Base-by-base conservation (phyloP, 2,888 invertebrate species). In the Tryphoninae sp. region DNA sequence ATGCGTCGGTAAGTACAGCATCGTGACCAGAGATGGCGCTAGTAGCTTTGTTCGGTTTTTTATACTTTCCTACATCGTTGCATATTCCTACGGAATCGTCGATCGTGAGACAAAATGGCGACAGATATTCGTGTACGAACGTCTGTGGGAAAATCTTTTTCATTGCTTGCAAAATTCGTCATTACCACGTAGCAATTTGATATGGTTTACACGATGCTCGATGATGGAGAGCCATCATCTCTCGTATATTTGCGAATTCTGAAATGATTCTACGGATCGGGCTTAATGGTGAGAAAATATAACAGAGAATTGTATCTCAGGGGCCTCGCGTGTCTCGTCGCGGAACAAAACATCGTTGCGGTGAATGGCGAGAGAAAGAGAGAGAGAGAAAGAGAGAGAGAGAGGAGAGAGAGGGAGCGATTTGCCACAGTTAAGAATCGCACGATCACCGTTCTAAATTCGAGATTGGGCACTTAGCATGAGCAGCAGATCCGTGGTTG, bases 381-480 rank as follows among this genome's bases (percentile, higher is more conserved):
- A 33, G 33, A 33, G 33, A 33, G 33, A 49, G 81, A 26, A 3
- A 26, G 26, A 26, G 26, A 26, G 26, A 26, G 26, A 26, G 26
- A 26, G 26, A 26, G 26, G 26, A 26, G 26, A 33, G 33, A 33
- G 33, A 33, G 33, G 33, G 33, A 83, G 80, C 84, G 84, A 85
- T 86, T 86, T 84, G 83, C 79, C 82, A 78, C 80, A 78, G 81
- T 69, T 73, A 69, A 83, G 81, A 80, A 86, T 86, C 79, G 68
- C 81, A 81, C 74, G 77, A 80, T 72, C 83, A 79, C 75, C 84
- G 87, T 88, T 87, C 87, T 86, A 88, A 88, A 88, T 87, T 84
- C 85, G 68, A 84, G 85, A 87, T 88, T 87, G 87, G 86, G 79
- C 86, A 88, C 67, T 71, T 76, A 86, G 85, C 82, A 73, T 45